phyloP scores from a whole-genome alignment of 2,888 invertebrate species.

The Tolmerus cingulatus region DNA sequence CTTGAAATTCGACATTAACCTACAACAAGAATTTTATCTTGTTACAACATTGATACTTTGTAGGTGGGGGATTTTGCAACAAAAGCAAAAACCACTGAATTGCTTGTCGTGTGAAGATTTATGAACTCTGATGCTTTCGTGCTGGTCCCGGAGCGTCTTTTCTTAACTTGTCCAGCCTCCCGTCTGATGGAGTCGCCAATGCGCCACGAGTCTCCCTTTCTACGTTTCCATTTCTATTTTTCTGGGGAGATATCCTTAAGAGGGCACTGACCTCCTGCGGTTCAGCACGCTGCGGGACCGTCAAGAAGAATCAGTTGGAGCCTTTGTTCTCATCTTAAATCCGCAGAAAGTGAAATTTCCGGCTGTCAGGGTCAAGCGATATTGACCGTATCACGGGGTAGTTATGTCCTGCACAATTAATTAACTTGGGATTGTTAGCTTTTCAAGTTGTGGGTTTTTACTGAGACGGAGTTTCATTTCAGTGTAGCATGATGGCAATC shows the following conservation, averaged over 20 bases:
- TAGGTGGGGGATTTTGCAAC: neutral
- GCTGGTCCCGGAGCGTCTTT: neutral
- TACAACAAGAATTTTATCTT: constrained; percentile 13
- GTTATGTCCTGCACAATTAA: neutral
- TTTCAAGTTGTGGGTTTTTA: neutral
- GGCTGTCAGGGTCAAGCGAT: constrained; percentile 9
- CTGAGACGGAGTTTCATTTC: neutral
- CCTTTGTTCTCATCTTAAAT: neutral
- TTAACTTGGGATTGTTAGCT: neutral
- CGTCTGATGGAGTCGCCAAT: neutral
- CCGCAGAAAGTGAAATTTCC: neutral
- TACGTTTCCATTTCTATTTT: neutral
- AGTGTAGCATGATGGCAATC: neutral
- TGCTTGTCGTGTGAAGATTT: constrained; percentile 10
- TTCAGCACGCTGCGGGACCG: neutral
- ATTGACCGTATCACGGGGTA: neutral
- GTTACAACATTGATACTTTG: neutral
- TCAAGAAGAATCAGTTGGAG: neutral
- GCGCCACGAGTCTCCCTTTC: neutral
- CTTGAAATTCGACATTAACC: neutral
- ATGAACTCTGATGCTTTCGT: neutral
- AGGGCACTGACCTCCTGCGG: neutral
- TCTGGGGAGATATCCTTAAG: neutral
- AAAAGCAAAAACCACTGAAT: neutral
- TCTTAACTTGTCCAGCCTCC: neutral